Conservation (phyloP, 2,113 vertebrate species). For the Syngnathus scovelli region DNA sequence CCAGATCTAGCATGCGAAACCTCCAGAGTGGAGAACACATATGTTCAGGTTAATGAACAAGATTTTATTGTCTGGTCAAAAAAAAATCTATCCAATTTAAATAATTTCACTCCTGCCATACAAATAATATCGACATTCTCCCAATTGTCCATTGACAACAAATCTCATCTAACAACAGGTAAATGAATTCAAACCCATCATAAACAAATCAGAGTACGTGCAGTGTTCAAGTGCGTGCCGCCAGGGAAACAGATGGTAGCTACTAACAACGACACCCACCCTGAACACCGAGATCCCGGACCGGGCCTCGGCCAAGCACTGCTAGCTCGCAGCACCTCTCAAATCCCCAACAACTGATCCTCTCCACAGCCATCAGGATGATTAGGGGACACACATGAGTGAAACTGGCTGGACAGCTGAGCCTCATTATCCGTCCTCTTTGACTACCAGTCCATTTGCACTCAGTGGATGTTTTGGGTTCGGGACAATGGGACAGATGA, state of each 20-base stretch:
- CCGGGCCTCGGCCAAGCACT: constrained; percentile 52
- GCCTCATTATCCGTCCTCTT: constrained; percentile 55
- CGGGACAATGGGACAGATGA: constrained; percentile 34
- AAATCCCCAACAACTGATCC: constrained; percentile 48
- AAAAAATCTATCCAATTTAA: no score
- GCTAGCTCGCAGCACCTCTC: constrained; percentile 47
- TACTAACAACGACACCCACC: constrained; percentile 68
- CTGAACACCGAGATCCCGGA: constrained; percentile 63
- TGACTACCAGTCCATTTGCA: constrained; percentile 33
- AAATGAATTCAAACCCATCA: neutral
- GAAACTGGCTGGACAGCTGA: constrained; percentile 62
- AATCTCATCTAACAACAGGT: neutral
- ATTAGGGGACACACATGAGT: constrained; percentile 63
- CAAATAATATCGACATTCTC: no score
- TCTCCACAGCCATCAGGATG: constrained; percentile 45
- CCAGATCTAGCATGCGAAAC: neutral
- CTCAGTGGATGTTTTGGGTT: constrained; percentile 28
- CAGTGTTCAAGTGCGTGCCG: constrained; percentile 50
- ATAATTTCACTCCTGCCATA: no score
- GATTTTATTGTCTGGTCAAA: no score
- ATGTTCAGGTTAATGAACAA: no score
- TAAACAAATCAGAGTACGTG: constrained; percentile 11
- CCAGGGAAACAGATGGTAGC: constrained; percentile 73
- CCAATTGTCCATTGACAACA: no score
- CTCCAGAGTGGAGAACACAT: no score